Base-by-base conservation (phyloP, 1,140 invertebrate species). In the Frieseomelitta varia region DNA sequence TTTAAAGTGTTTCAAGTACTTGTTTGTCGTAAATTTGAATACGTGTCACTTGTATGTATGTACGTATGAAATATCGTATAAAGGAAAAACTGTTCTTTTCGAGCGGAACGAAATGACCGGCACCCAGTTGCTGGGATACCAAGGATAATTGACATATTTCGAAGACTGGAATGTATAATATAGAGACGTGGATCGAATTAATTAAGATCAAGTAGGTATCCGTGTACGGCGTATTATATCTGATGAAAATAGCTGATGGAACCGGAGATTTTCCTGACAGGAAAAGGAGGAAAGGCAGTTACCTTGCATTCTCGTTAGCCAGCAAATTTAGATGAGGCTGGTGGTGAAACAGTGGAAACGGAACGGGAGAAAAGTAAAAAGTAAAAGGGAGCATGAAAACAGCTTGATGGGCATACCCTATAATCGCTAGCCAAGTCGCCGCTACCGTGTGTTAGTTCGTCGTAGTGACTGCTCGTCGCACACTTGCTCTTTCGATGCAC, bases 401-500 rank as follows among this genome's bases (percentile, higher is more conserved):
- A 77, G 72, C 68, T 21, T 11, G 17, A 15, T 14, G 10, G 47
- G 71, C 71, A 47, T 27, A 55, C 27, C 61, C 61, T 24, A 34
- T 11, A n/a, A 53, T 61, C 15, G n/a, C 34, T 39, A 51, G 12
- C 47, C 15, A 65, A 15, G n/a, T 4, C 3, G 27, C 4, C n/a
- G n/a, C 6, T 4, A 17, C 2, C 30, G 47, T n/a, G 15, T 24
- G 39, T 58, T 51, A 24, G 27, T 53, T 61, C 24, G 58, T 15
- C 14, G 61, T 2, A 47, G n/a, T 71, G 39, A 14, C 19, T n/a
- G 55, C 27, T 30, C 21, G 15, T 55, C 24, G 56, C 84, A 67
- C 69, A 69, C 55, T 61, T 56, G 76, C 78, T 75, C 77, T 77
- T 56, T 85, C 71, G 77, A 78, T 78, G 55, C 86, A 78, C 74